phyloP scores from a whole-genome alignment of 2,113 vertebrate genomes.

The Corythoichthys haematopterus region DNA sequence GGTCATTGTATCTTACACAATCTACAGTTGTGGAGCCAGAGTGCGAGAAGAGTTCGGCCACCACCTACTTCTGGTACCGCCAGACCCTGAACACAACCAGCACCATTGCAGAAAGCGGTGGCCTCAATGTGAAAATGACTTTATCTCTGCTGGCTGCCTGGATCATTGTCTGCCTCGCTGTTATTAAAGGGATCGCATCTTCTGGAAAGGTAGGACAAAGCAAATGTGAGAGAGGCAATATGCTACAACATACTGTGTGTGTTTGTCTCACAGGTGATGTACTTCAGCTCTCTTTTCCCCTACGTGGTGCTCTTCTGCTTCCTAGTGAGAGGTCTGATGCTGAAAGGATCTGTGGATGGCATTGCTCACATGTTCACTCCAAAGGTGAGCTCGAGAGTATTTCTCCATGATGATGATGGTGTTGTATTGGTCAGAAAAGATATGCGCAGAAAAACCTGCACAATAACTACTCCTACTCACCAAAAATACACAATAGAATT shows the following conservation, averaged over 20 bases:
- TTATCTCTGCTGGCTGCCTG: constrained; percentile 88
- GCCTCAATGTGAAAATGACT: constrained; percentile 94
- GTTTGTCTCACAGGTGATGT: constrained; percentile 85
- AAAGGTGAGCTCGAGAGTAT: constrained; percentile 76
- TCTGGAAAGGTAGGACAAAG: constrained; percentile 84
- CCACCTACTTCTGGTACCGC: constrained; percentile 98
- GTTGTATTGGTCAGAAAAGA: too few species aligned
- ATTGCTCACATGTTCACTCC: constrained; percentile 98
- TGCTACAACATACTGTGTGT: not conserved
- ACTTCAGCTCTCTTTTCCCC: constrained; percentile 98
- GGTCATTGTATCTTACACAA: not conserved
- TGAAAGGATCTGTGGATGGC: constrained; percentile 91
- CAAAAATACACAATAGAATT: too few species aligned
- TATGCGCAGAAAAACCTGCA: too few species aligned
- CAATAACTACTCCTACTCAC: too few species aligned
- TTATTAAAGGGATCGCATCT: constrained; percentile 95
- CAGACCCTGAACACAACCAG: constrained; percentile 92
- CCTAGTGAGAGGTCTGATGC: constrained; percentile 86
- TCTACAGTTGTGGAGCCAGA: constrained; percentile 86
- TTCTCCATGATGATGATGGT: not conserved
- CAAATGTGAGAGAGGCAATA: not conserved
- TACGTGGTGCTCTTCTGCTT: constrained; percentile 96
- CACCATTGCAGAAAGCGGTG: constrained; percentile 89
- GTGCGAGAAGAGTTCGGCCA: constrained; percentile 95
- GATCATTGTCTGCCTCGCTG: constrained; percentile 90